These are phyloP conservation scores for Mallotus villosus DNA, from an alignment of 2,797 vertebrate genomes.

Conservation along the genomic window DNA sequence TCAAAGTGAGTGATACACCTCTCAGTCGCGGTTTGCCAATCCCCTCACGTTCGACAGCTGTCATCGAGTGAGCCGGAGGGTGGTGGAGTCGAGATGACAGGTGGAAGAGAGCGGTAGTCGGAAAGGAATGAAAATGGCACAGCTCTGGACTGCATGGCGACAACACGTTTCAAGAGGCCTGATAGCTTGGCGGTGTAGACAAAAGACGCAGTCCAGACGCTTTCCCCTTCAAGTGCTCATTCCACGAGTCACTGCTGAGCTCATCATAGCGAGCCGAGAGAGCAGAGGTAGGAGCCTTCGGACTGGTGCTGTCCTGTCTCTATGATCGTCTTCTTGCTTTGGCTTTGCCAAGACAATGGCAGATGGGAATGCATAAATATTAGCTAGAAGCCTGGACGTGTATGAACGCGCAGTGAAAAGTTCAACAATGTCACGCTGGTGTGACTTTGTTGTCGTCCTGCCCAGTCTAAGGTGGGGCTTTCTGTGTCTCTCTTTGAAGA, in stretches of 20 bases:
- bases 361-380: conserved; percentile 63
- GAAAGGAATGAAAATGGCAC: conserved; percentile 71
- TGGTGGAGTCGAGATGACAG: conserved; percentile 68
- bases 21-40: conserved; percentile 47
- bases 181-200: conserved; percentile 53
- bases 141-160: conserved; percentile 65
- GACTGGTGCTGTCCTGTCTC: conserved; percentile 14
- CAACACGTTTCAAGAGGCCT: conserved; percentile 65
- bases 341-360: conserved; percentile 52
- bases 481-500: background rate
- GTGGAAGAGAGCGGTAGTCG: conserved; percentile 66
- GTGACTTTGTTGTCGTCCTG: conserved; percentile 32
- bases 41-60: conserved; percentile 56
- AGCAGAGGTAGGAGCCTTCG: conserved; percentile 2
- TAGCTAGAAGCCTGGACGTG: conserved; percentile 53
- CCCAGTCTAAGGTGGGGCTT: background rate
- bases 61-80: conserved; percentile 41
- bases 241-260: conserved; percentile 56
- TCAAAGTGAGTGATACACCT: conserved; percentile 17
- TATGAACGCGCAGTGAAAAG: conserved; percentile 54
- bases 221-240: conserved; percentile 48
- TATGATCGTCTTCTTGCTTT: conserved; percentile 34
- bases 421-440: conserved; percentile 57
- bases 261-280: conserved; percentile 18
- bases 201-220: conserved; percentile 67